These are phyloP conservation scores for Aleiodes alternator DNA, from an alignment of 2,888 invertebrate species.

Conservation along the genomic window DNA sequence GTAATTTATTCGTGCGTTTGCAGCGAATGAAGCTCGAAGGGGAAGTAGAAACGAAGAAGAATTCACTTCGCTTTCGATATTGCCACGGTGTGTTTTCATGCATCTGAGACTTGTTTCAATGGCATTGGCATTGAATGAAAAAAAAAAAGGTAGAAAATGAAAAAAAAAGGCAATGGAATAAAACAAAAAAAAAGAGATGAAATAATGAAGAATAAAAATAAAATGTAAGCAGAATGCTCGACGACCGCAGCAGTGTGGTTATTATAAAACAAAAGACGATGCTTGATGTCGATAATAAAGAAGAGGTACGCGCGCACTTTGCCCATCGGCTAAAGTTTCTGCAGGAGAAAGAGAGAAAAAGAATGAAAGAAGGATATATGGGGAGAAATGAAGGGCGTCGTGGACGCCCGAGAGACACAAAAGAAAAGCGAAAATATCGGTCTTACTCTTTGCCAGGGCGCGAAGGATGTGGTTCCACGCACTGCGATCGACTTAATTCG, in stretches of 20 bases:
- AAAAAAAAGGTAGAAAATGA: conserved; percentile 13
- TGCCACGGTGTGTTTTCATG: conserved; percentile 1
- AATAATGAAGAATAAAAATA: conserved; percentile 44
- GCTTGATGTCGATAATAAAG: conserved; percentile 73
- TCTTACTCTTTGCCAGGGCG: conserved; percentile 59
- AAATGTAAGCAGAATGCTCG: conserved; percentile 23
- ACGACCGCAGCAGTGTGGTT: conserved; percentile 60
- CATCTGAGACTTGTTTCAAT: conserved; percentile 3
- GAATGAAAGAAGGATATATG: conserved; percentile 33
- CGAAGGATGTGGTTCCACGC: conserved; percentile 75
- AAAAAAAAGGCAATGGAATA: conserved; percentile 45
- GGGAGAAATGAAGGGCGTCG: conserved; percentile 50
- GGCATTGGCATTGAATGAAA: conserved; percentile 48
- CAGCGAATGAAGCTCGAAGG: conserved; percentile 43
- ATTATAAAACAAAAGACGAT: conserved; percentile 74
- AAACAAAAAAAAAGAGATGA: conserved; percentile 36
- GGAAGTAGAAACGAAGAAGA: conserved; percentile 49
- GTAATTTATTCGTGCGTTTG: conserved; percentile 64
- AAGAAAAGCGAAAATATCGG: conserved; percentile 63
- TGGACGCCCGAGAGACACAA: conserved; percentile 57
- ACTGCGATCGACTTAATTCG: conserved; percentile 74
- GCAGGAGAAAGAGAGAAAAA: neutral
- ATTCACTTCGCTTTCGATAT: conserved; percentile 34
- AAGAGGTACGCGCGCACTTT: conserved; percentile 64
- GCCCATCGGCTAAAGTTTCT: conserved; percentile 46